Base-by-base conservation (phyloP, 1,140 invertebrate species). In the Oreohelix idahoensis region DNA sequence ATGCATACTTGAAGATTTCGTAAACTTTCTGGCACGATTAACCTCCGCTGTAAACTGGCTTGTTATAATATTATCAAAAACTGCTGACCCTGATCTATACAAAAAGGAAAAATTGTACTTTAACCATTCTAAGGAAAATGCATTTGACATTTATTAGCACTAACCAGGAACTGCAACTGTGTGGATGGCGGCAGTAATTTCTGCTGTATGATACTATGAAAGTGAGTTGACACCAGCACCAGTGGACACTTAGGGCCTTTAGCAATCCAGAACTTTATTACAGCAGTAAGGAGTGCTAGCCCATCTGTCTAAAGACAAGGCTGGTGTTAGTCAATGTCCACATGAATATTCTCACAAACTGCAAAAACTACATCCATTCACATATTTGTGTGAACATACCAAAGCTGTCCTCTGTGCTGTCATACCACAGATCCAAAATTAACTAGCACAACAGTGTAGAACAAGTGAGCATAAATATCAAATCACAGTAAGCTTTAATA, bases 181-280 rank as follows among this genome's bases (percentile, higher is more conserved):
- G 80, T 84, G 36, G 88, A 88, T 20, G 80, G 39, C 35, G 89
- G 93, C 83, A 84, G 91, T 91, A 83, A 90, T 84, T 39, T 93
- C 90, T 94, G 93, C 35, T 94, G 90, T 0, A 94, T 87, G 8
- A 97, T 91, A 36, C 94, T 92, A 84, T 95, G 94, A 87, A 96
- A 96, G 92, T 97, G 96, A 26, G 96, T 97, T 0, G 96, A 95
- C 1, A 96, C 92, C 53, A 97, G 93, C 0, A 97, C 90, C 89
- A 96, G 96, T 10, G 96, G 96, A 90, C 95, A 96, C 23, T 93
- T 76, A 0, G 89, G 69, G 1, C 88, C 93, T 79, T 85, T 87
- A 32, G 93, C 90, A 10, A 95, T 88, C 91, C 96, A 95, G 88
- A 95, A 92, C 82, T 94, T 94, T 1, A 97, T 86, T 53, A 94